Evolutionary conservation across 1,140 invertebrate species (phyloP), one percentile per base, ranked within the genome.

Genomic region (Spodoptera litura): DNA sequence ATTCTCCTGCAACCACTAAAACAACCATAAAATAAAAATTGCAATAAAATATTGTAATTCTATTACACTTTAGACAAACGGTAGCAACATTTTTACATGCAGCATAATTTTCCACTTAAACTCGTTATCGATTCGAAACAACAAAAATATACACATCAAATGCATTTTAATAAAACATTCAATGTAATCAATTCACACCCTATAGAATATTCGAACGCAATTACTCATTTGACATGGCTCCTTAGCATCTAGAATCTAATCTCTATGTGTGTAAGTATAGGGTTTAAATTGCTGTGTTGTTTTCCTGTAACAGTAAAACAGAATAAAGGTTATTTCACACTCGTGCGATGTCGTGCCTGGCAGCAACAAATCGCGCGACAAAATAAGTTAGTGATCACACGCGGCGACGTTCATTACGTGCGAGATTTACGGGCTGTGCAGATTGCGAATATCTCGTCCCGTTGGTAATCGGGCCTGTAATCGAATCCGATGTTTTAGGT

Each of bases 311-410:
- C 53, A 56, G 68, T 71, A 55, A 55, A 71, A 71, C 13, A 44
- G 55, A 61, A 51, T 59, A 61, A 74, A 61, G 71, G 56, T 59
- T 44, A 58, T 58, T 59, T 27, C 51, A 62, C 44, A 64, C 27
- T 62, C 25, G 64, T 13, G n/a, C 11, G 79, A 64, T 86, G 80
- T 87, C 91, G 88, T 93, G 91, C 85, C 84, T 76, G 79, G 79
- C 35, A 75, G 76, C 87, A 81, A 92, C 89, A 93, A 93, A 92
- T 93, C 91, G 85, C 76, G 82, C 58, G 78, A 58, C 81, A 53
- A 89, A 90, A 91, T 91, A 90, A 92, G 85, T 87, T 80, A 73
- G 75, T 81, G 88, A 83, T 75, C 89, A 88, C 91, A 92, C 88
- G 90, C 89, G 83, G 90, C 88, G 89, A 85, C 70, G 79, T 85